Evolutionary conservation across 2,888 invertebrate genomes (phyloP).

Genomic region (Athetis lepigone): DNA sequence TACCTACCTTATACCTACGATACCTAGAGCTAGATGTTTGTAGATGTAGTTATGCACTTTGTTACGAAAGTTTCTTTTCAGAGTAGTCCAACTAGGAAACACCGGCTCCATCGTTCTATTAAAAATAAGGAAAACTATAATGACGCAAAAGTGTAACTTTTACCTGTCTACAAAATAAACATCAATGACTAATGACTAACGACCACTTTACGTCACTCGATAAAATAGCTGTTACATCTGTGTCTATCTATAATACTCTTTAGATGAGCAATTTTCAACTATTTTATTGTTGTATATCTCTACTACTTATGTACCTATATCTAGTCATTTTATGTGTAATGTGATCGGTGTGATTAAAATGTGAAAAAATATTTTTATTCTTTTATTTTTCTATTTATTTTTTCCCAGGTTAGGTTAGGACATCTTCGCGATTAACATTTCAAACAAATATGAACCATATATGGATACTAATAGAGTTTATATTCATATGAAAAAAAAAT

Average conservation of each 20-base stretch:
- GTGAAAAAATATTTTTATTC: constrained; percentile 39
- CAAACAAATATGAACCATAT: neutral
- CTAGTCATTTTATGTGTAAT: constrained; percentile 79
- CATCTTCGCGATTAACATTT: too few relatives aligned
- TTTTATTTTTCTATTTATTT: constrained; percentile 20
- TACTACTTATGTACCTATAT: constrained; percentile 43
- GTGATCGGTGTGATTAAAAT: constrained; percentile 75
- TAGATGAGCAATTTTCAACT: constrained; percentile 69
- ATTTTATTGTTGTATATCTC: constrained; percentile 64
- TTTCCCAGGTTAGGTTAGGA: neutral
- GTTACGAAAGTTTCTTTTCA: too few relatives aligned
- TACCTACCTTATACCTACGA: too few relatives aligned
- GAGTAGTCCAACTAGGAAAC: too few relatives aligned
- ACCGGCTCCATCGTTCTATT: too few relatives aligned
- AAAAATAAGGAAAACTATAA: too few relatives aligned
- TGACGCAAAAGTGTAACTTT: too few relatives aligned
- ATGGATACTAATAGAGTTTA: neutral
- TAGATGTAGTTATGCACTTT: too few relatives aligned
- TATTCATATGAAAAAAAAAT: neutral
- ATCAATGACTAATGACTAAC: neutral
- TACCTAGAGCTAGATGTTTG: too few relatives aligned
- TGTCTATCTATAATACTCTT: constrained; percentile 69
- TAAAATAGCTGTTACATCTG: constrained; percentile 7
- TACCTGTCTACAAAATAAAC: too few relatives aligned
- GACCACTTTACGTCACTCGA: constrained; percentile 1